phyloP scores from a whole-genome alignment of 1,140 invertebrate species.

The Drosophila sturtevanti region DNA sequence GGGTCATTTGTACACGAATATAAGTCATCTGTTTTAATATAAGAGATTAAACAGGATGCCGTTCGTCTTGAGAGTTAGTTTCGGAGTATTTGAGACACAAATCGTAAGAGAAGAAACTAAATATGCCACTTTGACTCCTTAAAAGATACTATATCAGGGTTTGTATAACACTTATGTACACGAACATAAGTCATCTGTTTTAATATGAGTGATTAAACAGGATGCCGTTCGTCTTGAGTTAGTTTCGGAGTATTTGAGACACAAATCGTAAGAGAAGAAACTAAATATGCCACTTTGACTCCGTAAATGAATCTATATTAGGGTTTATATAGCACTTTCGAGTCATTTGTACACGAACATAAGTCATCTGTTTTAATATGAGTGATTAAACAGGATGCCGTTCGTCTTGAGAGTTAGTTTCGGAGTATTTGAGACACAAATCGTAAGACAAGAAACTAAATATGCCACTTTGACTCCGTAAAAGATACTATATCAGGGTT shows the following conservation, averaged over 20 bases:
- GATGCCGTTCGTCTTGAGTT: conserved; percentile 42
- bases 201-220: conserved; percentile 36
- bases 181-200: conserved; percentile 39
- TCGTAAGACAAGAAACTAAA: not conserved
- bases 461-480: conserved; percentile 26
- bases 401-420: conserved; percentile 33
- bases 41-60: conserved; percentile 40
- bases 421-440: conserved; percentile 51
- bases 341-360: conserved; percentile 23
- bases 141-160: no score
- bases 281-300: conserved; percentile 30
- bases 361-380: conserved; percentile 41
- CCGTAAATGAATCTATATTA: not conserved
- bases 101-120: not conserved
- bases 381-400: conserved; percentile 43
- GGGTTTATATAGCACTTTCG: conserved; percentile 8
- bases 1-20: conserved; percentile 20
- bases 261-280: conserved; percentile 7
- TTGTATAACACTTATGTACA: conserved; percentile 28
- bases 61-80: conserved; percentile 26
- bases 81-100: conserved; percentile 51
- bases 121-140: conserved; percentile 28
- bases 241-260: conserved; percentile 52
- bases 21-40: conserved; percentile 42
- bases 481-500: no score